These are phyloP conservation scores for Pachliopta kotzebuea DNA, from an alignment of 2,888 invertebrate species.

Conservation along the genomic window DNA sequence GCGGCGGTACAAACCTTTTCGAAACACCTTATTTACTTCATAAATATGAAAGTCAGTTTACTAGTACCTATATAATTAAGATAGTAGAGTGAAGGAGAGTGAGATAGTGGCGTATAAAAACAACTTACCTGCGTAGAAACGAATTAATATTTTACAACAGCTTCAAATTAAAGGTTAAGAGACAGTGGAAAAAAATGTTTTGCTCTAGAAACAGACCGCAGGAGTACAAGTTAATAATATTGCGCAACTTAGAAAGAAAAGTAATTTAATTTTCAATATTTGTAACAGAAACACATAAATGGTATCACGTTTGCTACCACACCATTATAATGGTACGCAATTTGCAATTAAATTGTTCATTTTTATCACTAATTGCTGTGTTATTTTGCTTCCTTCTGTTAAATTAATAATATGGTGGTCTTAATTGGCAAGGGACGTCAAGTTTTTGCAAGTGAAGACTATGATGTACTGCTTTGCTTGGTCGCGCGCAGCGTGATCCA, in stretches of 20 bases:
- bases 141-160: background rate
- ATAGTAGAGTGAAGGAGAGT: too few species aligned
- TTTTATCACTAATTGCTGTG: conserved; percentile 28
- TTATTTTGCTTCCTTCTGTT: conserved; percentile 24
- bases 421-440: conserved; percentile 29
- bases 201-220: background rate
- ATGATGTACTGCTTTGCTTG: conserved; percentile 24
- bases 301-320: conserved; percentile 14
- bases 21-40: too few species aligned
- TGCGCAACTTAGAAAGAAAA: conserved; percentile 8
- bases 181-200: background rate
- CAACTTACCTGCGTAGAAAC: background rate
- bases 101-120: too few species aligned
- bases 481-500: conserved; percentile 16
- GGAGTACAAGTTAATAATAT: background rate
- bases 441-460: conserved; percentile 25
- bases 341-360: conserved; percentile 30
- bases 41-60: too few species aligned
- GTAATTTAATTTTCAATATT: conserved; percentile 22
- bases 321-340: conserved; percentile 24
- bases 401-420: conserved; percentile 24
- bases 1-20: too few species aligned
- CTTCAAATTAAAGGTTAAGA: background rate
- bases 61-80: too few species aligned
- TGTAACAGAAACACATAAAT: conserved; percentile 13